Base-by-base conservation (phyloP, 2,888 invertebrate genomes). In the Drosophila mimica region DNA sequence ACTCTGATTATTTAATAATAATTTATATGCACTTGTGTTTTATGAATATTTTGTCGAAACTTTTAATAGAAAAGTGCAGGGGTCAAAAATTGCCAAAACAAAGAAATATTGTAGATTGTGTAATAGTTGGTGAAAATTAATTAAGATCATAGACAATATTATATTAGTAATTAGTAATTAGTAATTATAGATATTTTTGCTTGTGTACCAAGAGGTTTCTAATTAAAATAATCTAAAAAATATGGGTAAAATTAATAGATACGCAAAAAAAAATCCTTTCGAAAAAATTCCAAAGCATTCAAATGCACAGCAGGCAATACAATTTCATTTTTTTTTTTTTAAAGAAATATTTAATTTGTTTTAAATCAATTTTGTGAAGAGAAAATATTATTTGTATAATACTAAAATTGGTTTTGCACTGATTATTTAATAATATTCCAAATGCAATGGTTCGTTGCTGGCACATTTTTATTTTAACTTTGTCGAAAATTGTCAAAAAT, bases 171-270 rank as follows among this genome's bases (percentile, higher is more conserved):
- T 25, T n/a, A n/a, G n/a, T n/a, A n/a, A n/a, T n/a, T n/a, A n/a
- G n/a, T n/a, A 7, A 36, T 17, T 2, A 15, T 15, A 15, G 6
- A 36, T 11, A 9, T 3, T 15, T 6, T 36, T 36, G 5, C 36
- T 6, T 36, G 36, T 3, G 11, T 15, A 6, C 11, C 15, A 40
- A 40, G 3, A n/a, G 40, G 5, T n/a, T 46, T 46, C 20, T 20
- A 13, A 20, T 20, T 46, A 7, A 46, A 20, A 4, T 7, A 15
- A 46, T 20, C 70, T 66, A 38, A 38, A 40, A 17, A 36, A 61
- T 71, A 68, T 68, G 33, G 51, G 74, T 76, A 74, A 78, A 66
- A 25, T 51, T 58, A 75, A 73, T 70, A 76, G 81, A 73, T 76
- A 83, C 74, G 74, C 81, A 86, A 88, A 20, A 31, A 17, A 25